phyloP scores from a whole-genome alignment of 2,888 invertebrate genomes.

The Leptinotarsa haldemani region DNA sequence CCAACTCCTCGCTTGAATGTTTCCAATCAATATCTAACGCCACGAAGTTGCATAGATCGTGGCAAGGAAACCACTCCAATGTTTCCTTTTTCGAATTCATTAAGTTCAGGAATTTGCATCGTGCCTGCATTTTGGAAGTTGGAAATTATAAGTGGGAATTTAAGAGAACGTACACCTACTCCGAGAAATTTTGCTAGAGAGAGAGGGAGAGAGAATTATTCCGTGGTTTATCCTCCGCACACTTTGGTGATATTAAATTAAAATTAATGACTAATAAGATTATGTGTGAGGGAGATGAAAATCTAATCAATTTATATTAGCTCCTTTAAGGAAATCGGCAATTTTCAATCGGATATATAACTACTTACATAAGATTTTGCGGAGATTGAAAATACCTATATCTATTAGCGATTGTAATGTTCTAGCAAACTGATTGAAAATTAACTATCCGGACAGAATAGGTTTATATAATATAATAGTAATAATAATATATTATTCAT shows the following conservation, averaged over 20 bases:
- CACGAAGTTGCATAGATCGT: conserved; percentile 11
- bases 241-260: conserved; percentile 61
- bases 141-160: conserved; percentile 34
- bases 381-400: background rate
- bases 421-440: background rate
- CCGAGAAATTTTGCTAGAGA: conserved; percentile 34
- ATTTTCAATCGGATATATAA: conserved; percentile 47
- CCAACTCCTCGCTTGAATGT: background rate
- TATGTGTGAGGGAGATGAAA: conserved; percentile 59
- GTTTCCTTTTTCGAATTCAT: conserved; percentile 28
- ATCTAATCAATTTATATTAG: conserved; percentile 63
- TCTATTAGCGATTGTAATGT: background rate
- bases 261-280: conserved; percentile 64
- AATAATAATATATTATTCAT: too few species aligned
- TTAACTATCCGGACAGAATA: too few species aligned
- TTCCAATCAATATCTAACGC: conserved; percentile 9
- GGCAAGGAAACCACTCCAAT: conserved; percentile 4
- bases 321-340: conserved; percentile 59
- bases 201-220: conserved; percentile 35
- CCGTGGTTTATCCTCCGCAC: conserved; percentile 49
- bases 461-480: too few species aligned
- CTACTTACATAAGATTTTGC: conserved; percentile 4
- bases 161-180: conserved; percentile 28
- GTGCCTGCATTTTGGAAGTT: conserved; percentile 32
- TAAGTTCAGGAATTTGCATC: conserved; percentile 33